Evolutionary conservation across 2,113 vertebrate species (phyloP), one percentile per base, ranked within the genome.

Genomic region (Oreotrochilus melanogaster): DNA sequence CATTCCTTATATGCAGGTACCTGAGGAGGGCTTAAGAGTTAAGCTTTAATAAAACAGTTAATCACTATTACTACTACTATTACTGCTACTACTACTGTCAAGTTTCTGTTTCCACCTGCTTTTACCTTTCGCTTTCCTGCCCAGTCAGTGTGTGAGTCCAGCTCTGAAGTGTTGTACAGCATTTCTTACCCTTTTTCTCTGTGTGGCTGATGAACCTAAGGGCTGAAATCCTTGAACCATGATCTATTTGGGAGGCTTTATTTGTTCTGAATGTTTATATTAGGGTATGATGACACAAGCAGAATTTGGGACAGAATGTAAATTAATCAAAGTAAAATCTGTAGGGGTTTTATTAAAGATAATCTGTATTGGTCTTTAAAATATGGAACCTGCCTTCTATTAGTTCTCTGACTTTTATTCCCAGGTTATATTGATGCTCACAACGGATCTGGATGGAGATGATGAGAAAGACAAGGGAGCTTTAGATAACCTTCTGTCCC

Each of bases 391-490:
- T 87, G 45, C n/a, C 31, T 4, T 83, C 50, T 82, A 0, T 43
- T 33, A 19, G 47, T 35, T 56, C 21, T 75, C 35, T 81, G 9
- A 13, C 76, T 76, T 54, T 45, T 62, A 1, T 84, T 86, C 64
- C 47, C 87, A 98, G 98, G 99, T 99, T 78, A 98, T 99, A 82
- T 98, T 99, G 83, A 99, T 99, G 99, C 98, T 99, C 76, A 99
- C 99, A 37, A 99, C 99, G 80, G 99, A 99, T 96, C 97, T 99
- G 43, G 99, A 99, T 92, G 99, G 99, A 25, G 99, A 99, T 64
- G 99, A 99, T 75, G 99, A 99, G 96, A 99, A 99, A 93, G 99
- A 99, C 94, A 99, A 99, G 90, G 99, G 99, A 2, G 99, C 99
- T 65, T 96, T 99, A 71, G 99, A 99, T 93, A 99, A 99, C 84